Conservation (phyloP, 2,797 vertebrate species). For the Synanceia verrucosa region DNA sequence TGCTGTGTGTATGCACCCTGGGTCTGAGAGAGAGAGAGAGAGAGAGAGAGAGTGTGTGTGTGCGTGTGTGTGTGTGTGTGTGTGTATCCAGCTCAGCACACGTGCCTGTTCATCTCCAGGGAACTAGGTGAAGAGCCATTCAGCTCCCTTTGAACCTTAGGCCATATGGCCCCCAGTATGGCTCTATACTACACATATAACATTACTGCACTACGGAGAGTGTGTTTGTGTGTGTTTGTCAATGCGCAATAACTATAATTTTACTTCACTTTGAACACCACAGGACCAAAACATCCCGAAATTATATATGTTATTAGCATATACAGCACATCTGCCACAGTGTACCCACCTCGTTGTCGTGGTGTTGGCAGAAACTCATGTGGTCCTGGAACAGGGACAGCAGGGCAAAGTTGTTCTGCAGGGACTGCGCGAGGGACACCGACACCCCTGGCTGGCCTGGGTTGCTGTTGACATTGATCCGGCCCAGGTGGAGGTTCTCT, state of each 20-base stretch:
- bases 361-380: conserved; percentile 91
- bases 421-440: conserved; percentile 76
- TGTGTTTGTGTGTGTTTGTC: neutral
- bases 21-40: too few relatives aligned
- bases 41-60: conserved; percentile 29
- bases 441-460: conserved; percentile 58
- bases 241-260: neutral
- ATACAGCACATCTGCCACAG: too few relatives aligned
- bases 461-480: conserved; percentile 67
- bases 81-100: conserved; percentile 71
- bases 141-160: conserved; percentile 74
- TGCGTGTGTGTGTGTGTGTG: conserved; percentile 32
- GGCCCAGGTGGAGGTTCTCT: conserved; percentile 70
- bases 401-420: conserved; percentile 87
- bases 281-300: too few relatives aligned
- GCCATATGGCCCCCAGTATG: conserved; percentile 74
- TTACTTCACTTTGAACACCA: too few relatives aligned
- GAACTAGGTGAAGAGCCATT: conserved; percentile 81
- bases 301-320: too few relatives aligned
- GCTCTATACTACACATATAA: conserved; percentile 57
- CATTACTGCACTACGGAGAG: conserved; percentile 42
- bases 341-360: conserved; percentile 88
- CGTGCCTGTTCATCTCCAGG: conserved; percentile 68
- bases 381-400: conserved; percentile 89
- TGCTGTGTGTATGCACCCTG: conserved; percentile 49